Conservation (phyloP, 2,888 invertebrate genomes). For the Malthinus seriepunctatus region DNA sequence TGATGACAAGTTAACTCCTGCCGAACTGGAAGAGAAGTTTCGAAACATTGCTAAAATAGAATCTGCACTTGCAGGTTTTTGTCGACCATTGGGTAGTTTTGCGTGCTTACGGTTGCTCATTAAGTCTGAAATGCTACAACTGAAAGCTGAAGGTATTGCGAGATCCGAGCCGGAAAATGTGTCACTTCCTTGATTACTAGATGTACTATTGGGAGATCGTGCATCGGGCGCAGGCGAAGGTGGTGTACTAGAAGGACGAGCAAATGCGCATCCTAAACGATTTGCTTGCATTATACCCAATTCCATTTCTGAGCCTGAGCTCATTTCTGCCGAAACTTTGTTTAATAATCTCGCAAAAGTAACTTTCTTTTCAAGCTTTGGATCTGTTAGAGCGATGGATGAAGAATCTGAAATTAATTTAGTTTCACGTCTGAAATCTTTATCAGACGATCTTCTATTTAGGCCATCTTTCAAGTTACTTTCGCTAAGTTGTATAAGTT, state of each 20-base stretch:
- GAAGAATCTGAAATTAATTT: constrained; percentile 60
- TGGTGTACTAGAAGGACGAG: constrained; percentile 59
- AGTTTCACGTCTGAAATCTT: constrained; percentile 62
- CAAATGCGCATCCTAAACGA: constrained; percentile 50
- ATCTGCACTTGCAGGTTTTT: constrained; percentile 77
- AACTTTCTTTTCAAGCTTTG: constrained; percentile 77
- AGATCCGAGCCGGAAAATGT: constrained; percentile 75
- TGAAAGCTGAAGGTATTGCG: constrained; percentile 64
- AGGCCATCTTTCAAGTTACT: constrained; percentile 49
- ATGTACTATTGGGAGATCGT: constrained; percentile 68
- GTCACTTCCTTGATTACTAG: constrained; percentile 77
- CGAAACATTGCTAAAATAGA: constrained; percentile 79
- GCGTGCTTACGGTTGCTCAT: constrained; percentile 45
- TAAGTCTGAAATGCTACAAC: constrained; percentile 58
- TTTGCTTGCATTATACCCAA: constrained; percentile 54
- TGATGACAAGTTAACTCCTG: constrained; percentile 62
- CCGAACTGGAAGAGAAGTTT: constrained; percentile 69
- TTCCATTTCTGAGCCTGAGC: constrained; percentile 73
- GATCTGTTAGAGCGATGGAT: constrained; percentile 64
- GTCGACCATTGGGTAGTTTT: constrained; percentile 52
- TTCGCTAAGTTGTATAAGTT: constrained; percentile 75
- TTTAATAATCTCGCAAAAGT: constrained; percentile 75
- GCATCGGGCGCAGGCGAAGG: constrained; percentile 69
- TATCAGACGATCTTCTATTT: constrained; percentile 38
- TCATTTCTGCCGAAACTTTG: constrained; percentile 78